Evolutionary conservation across 2,888 invertebrate species (phyloP), one percentile per base, ranked within the genome.

Genomic region (Synergus laeviventris): DNA sequence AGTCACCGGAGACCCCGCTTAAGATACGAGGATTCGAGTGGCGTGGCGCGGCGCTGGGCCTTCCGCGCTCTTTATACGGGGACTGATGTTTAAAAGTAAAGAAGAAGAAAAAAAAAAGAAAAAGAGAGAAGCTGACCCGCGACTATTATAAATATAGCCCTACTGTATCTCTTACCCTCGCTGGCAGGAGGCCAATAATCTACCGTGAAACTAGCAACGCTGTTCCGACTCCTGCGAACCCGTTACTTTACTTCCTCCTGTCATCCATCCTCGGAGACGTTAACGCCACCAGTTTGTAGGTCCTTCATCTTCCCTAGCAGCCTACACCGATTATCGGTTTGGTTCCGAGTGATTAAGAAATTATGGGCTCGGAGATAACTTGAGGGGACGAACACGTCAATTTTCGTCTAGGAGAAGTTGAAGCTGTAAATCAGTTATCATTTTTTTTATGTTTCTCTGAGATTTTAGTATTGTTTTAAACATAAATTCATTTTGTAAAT

Each of bases 1-100:
- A 61, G 74, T 74, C 78, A 73, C 62, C 77, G 75, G 75, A 73
- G 60, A 64, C 45, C 74, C 16, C 70, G 59, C 60, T 70, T 38
- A 54, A 62, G 64, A 75, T 64, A 75, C 74, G 42, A 61, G 64
- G 45, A 36, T 56, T 74, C 74, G 36, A 59, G 42, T 59, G 42
- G 36, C 59, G 8, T 59, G 74, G 60, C 74, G 24, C 42, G n/a
- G 42, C 42, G 74, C 74, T 45, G 59, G 56, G 60, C 24, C 59
- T 24, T 74, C 24, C 49, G 70, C 70, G 31, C 31, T 31, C 31
- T 24, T 66, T 31, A 31, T 49, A 70, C 24, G 2, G 16, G 24
- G 14, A 12, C 56, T 4, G 21, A 21, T 24, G 14, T 14, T 12
- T 18, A 56, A 56, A 56, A 56, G 9, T n/a, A 1, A 24, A 16